Evolutionary conservation across 2,888 invertebrate species (phyloP).

Genomic region (Melikaiella ostensackeni): DNA sequence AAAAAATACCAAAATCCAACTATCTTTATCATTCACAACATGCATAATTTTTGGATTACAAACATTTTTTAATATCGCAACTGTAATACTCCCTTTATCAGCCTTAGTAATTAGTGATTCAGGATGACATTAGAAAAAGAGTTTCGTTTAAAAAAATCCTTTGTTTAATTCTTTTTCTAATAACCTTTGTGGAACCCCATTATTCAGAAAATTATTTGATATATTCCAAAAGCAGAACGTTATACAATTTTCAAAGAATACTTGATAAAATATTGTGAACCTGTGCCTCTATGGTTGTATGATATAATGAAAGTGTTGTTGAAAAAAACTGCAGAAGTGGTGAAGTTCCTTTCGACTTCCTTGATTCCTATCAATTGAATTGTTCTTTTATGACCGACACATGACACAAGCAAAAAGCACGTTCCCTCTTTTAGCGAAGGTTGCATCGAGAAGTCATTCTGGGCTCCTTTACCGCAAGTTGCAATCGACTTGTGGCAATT

Average conservation of each 20-base stretch:
- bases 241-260: not conserved
- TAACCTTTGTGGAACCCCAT: too few species aligned
- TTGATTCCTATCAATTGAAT: constrained; percentile 54
- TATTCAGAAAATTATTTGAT: too few species aligned
- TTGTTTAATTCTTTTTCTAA: too few species aligned
- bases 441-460: constrained; percentile 35
- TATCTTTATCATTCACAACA: too few species aligned
- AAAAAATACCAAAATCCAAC: too few species aligned
- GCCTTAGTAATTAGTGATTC: too few species aligned
- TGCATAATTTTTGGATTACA: too few species aligned
- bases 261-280: not conserved
- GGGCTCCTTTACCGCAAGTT: constrained; percentile 40
- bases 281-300: not conserved
- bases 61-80: too few species aligned
- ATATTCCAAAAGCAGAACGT: too few species aligned
- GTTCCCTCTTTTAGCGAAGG: constrained; percentile 40
- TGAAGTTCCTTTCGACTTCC: constrained; percentile 43
- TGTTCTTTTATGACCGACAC: constrained; percentile 48
- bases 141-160: too few species aligned
- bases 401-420: constrained; percentile 17
- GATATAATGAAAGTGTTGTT: not conserved
- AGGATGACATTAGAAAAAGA: too few species aligned
- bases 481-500: constrained; percentile 41
- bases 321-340: not conserved
- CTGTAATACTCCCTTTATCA: too few species aligned